These are phyloP conservation scores for Buceros bicornis DNA, from an alignment of 2,797 vertebrate genomes.

Conservation along the genomic window DNA sequence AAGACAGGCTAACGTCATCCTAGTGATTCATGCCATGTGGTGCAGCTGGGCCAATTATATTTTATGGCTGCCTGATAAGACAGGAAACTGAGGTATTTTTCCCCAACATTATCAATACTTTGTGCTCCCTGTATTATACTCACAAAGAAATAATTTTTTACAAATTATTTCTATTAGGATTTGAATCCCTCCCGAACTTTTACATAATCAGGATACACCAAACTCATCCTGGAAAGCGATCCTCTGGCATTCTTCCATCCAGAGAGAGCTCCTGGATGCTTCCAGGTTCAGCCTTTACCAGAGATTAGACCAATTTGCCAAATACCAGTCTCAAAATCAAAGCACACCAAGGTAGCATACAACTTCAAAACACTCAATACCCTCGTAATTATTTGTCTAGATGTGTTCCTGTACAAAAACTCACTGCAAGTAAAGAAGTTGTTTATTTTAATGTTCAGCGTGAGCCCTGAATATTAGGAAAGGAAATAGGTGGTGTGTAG, in stretches of 20 bases:
- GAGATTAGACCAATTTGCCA: neutral
- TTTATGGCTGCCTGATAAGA: slow-evolving; percentile 1
- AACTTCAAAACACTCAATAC: neutral
- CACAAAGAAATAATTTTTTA: neutral
- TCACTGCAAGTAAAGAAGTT: neutral
- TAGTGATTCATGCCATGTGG: slow-evolving; percentile 1
- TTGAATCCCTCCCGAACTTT: neutral
- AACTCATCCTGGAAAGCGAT: neutral
- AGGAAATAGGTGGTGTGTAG: neutral
- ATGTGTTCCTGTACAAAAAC: neutral
- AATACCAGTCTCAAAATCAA: neutral
- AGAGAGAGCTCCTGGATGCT: neutral
- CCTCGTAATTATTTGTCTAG: neutral
- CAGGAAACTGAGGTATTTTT: neutral
- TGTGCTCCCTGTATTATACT: neutral
- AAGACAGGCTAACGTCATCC: slow-evolving; percentile 42
- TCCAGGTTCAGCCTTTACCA: neutral
- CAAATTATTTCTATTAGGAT: neutral
- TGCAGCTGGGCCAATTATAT: slow-evolving; percentile 26
- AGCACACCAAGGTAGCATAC: neutral
- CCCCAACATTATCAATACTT: neutral
- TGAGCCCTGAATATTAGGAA: neutral
- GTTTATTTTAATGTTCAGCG: neutral
- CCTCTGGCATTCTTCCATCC: neutral
- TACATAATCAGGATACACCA: neutral